Conservation (phyloP, 1,140 invertebrate genomes). For the Hormaphis cornu region DNA sequence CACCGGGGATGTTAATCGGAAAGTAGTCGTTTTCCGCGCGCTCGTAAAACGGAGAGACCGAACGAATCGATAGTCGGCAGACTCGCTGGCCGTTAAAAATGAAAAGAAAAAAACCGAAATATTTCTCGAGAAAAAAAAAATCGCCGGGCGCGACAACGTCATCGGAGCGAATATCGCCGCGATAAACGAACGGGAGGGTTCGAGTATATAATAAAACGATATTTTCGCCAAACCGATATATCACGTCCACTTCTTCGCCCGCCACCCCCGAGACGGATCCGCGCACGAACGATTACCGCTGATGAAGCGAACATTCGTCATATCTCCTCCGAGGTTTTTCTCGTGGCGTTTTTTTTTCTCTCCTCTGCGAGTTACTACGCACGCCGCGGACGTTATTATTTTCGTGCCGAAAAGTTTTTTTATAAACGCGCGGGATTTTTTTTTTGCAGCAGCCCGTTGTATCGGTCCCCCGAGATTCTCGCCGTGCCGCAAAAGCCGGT, state of each 20-base stretch:
- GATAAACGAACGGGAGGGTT: background rate
- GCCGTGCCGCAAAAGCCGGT: background rate
- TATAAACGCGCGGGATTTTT: background rate
- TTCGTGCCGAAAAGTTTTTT: too few species aligned
- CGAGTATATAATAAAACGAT: slow-evolving; percentile 20
- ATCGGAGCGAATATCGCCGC: background rate
- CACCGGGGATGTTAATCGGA: background rate
- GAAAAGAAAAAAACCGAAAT: too few species aligned
- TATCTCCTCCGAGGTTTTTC: background rate
- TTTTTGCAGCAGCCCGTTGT: background rate
- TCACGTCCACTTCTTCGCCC: background rate
- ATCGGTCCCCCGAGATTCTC: slow-evolving; percentile 30
- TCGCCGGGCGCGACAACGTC: background rate
- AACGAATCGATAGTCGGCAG: background rate
- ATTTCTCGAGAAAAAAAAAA: too few species aligned
- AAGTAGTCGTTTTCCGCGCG: background rate
- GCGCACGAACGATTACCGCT: slow-evolving; percentile 24
- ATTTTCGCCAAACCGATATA: slow-evolving; percentile 5
- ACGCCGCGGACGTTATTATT: too few species aligned
- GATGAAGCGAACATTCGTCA: slow-evolving; percentile 31
- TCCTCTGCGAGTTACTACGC: background rate
- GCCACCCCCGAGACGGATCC: background rate
- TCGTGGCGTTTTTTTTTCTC: background rate
- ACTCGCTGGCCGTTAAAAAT: too few species aligned
- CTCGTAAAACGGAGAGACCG: background rate